Evolutionary conservation across 2,888 invertebrate genomes (phyloP).

Genomic region (Caenorhabditis doughertyi): DNA sequence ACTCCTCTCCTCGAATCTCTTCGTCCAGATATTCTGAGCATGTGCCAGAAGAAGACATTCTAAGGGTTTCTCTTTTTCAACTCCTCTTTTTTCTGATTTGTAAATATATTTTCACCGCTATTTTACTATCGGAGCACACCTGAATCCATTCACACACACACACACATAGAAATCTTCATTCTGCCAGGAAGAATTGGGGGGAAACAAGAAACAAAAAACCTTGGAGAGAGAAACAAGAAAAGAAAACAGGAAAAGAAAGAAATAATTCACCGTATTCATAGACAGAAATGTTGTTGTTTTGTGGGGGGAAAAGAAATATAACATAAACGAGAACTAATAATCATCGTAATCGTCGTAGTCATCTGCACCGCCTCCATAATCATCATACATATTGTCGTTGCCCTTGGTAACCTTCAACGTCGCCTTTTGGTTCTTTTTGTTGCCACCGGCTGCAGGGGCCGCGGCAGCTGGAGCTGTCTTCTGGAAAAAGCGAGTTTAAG

Average conservation of each 20-base stretch:
- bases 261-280: conserved; percentile 30
- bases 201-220: conserved; percentile 6
- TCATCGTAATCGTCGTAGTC: conserved; percentile 69
- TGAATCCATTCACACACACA: too few species aligned
- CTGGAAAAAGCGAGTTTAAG: conserved; percentile 5
- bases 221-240: not conserved
- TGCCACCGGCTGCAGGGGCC: conserved; percentile 36
- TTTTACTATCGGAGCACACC: too few species aligned
- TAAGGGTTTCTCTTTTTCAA: too few species aligned
- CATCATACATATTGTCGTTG: conserved; percentile 66
- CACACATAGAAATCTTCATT: conserved; percentile 35
- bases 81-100: too few species aligned
- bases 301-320: not conserved
- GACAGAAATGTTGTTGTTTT: conserved; percentile 41
- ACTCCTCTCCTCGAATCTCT: not conserved
- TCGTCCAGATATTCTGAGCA: conserved; percentile 10
- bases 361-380: conserved; percentile 63
- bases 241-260: not conserved
- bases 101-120: too few species aligned
- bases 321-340: conserved; percentile 42
- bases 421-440: conserved; percentile 65
- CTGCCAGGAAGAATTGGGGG: not conserved
- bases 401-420: conserved; percentile 64
- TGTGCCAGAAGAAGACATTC: conserved; percentile 26
- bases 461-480: conserved; percentile 48